Evolutionary conservation across 2,888 invertebrate genomes (phyloP).

Genomic region (Habroteleia sp.): DNA sequence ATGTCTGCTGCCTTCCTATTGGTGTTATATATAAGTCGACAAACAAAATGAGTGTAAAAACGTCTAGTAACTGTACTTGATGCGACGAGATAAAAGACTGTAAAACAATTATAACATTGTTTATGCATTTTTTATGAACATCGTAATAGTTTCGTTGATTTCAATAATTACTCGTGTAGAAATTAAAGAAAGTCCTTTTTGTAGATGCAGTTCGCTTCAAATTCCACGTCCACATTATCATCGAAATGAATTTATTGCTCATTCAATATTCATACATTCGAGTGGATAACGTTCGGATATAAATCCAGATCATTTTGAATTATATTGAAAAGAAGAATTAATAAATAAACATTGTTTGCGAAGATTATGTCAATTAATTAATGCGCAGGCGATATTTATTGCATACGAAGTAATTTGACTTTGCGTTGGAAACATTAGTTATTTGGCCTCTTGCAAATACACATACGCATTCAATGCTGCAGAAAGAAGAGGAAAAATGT

Average conservation of each 20-base stretch:
- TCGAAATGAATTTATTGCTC: constrained; percentile 29
- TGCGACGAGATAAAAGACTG: constrained; percentile 1
- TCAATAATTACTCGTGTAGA: background rate
- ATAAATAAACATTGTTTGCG: constrained; percentile 41
- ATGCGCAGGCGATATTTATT: constrained; percentile 14
- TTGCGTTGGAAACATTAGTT: background rate
- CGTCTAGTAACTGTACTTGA: background rate
- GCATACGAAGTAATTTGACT: background rate
- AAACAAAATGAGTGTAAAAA: constrained; percentile 11
- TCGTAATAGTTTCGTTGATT: no score
- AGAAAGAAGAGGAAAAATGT: no score
- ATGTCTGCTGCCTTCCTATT: background rate
- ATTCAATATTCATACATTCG: constrained; percentile 41
- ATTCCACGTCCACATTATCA: constrained; percentile 7
- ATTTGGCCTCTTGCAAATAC: no score
- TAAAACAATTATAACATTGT: background rate
- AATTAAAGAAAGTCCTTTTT: constrained; percentile 11
- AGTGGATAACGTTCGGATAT: constrained; percentile 13
- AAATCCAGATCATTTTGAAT: constrained; percentile 23
- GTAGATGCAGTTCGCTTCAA: background rate
- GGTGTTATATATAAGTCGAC: constrained; percentile 8
- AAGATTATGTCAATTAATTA: constrained; percentile 33
- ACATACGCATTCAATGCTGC: background rate
- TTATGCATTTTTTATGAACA: no score
- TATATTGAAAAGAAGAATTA: constrained; percentile 31